A percentile compares a stretch with the other conserved stretches of the same genome.
phyloP scores from a whole-genome alignment of 1,140 invertebrate genomes.

The Nomia melanderi region DNA sequence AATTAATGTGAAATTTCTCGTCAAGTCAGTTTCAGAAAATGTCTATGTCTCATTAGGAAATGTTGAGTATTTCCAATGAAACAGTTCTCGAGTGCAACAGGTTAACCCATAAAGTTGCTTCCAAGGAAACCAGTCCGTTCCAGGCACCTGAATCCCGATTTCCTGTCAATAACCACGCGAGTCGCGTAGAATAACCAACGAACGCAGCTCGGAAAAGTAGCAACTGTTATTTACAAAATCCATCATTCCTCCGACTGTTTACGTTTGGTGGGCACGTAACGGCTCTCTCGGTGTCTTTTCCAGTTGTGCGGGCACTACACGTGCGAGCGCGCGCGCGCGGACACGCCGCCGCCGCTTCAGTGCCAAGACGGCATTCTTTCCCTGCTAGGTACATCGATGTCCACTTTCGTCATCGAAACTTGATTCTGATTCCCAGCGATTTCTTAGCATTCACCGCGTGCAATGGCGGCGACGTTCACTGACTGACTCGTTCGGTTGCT shows the following conservation, averaged over 20 bases:
- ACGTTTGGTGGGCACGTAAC: constrained; percentile 34
- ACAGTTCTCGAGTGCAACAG: too few species aligned
- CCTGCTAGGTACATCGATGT: constrained; percentile 23
- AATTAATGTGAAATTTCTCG: too few species aligned
- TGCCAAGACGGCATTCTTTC: constrained; percentile 52
- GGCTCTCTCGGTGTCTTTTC: constrained; percentile 4
- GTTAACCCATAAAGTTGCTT: too few species aligned
- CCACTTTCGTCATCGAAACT: constrained; percentile 50
- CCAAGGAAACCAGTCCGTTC: not conserved
- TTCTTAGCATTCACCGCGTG: constrained; percentile 39
- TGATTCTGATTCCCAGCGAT: constrained; percentile 41
- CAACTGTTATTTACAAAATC: constrained; percentile 27
- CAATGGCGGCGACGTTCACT: not conserved
- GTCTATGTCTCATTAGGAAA: too few species aligned
- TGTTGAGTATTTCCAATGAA: too few species aligned
- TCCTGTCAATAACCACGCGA: not conserved
- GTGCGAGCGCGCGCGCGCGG: too few species aligned
- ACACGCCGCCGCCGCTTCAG: too few species aligned
- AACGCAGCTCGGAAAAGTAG: not conserved
- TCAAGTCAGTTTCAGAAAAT: too few species aligned
- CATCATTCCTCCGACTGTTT: constrained; percentile 25
- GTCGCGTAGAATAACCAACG: constrained; percentile 5
- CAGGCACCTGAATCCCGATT: too few species aligned
- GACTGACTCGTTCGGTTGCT: too few species aligned
- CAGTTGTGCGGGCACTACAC: constrained; percentile 8